Percentiles rank a stretch among this genome's conserved stretches.
phyloP scores from a whole-genome alignment of 2,113 vertebrate genomes.

The Epinephelus lanceolatus region DNA sequence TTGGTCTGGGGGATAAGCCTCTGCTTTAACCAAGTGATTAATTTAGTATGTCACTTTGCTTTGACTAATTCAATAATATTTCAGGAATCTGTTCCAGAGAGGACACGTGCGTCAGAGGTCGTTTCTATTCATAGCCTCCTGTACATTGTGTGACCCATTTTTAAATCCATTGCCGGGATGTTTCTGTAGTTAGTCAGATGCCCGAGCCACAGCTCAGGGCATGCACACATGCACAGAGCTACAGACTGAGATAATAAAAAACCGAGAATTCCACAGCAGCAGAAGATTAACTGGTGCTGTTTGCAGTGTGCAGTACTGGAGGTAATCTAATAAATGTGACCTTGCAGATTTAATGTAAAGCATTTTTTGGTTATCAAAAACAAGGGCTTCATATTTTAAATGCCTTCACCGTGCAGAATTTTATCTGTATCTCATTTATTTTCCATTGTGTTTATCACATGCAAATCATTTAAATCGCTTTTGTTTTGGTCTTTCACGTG shows the following conservation, averaged over 20 bases:
- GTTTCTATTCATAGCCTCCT: conserved; percentile 71
- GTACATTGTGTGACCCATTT: conserved; percentile 73
- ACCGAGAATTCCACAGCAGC: conserved; percentile 41
- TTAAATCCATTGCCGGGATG: conserved; percentile 70
- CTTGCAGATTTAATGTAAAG: conserved; percentile 28
- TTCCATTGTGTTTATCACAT: background rate
- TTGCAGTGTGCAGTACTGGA: conserved; percentile 16
- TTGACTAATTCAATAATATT: conserved; percentile 66
- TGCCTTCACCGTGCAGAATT: background rate
- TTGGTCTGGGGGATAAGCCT: conserved; percentile 31
- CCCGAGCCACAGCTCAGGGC: conserved; percentile 16
- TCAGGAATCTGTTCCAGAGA: conserved; percentile 64
- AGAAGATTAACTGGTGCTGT: conserved; percentile 40
- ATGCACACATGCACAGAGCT: background rate
- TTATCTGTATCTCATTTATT: background rate
- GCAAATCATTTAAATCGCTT: background rate
- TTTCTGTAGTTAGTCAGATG: conserved; percentile 65
- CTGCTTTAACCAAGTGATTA: conserved; percentile 24
- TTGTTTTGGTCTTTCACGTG: background rate
- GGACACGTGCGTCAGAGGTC: conserved; percentile 33
- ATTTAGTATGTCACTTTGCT: conserved; percentile 39
- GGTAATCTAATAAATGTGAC: conserved; percentile 53
- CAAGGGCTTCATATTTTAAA: conserved; percentile 12
- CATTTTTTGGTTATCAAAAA: background rate
- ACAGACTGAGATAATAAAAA: conserved; percentile 43